A percentile compares a stretch with the other conserved stretches of the same genome.
Evolutionary conservation across 2,797 vertebrate species (phyloP).

Genomic region (Enoplosus armatus): DNA sequence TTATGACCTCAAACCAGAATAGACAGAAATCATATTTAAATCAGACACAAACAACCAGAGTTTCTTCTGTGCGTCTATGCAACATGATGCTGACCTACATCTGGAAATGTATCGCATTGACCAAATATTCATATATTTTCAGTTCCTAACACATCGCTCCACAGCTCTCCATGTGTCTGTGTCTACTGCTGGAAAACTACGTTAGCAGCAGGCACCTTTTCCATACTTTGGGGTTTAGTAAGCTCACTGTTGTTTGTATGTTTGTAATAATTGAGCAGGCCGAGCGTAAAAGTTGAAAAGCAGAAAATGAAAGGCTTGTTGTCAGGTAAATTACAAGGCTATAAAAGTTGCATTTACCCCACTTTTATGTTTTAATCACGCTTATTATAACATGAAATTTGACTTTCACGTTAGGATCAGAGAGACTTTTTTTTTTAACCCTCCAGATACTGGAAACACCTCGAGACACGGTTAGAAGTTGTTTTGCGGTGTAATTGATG

Average conservation of each 20-base stretch:
- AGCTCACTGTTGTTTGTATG: not conserved
- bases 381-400: conserved; percentile 44
- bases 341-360: conserved; percentile 46
- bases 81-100: conserved; percentile 43
- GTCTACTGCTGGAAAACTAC: not conserved
- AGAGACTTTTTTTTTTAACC: conserved; percentile 5
- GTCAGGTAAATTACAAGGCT: conserved; percentile 67
- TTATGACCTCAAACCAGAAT: not conserved
- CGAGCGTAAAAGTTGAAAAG: conserved; percentile 51
- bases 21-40: not conserved
- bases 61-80: not conserved
- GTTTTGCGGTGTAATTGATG: conserved; percentile 41
- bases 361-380: conserved; percentile 66
- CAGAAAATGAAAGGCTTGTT: conserved; percentile 62
- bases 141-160: not conserved
- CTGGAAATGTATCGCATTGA: conserved; percentile 11
- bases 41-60: not conserved
- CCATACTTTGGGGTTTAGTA: not conserved
- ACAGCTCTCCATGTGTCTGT: not conserved
- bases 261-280: conserved; percentile 36
- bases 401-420: conserved; percentile 49
- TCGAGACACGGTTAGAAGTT: conserved; percentile 40
- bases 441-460: conserved; percentile 25
- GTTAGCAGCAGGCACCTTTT: not conserved
- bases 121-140: not conserved